A percentile compares a stretch with the other conserved stretches of the same genome.
Evolutionary conservation across 2,797 vertebrate species (phyloP).

Genomic region (Periophthalmus magnuspinnatus): DNA sequence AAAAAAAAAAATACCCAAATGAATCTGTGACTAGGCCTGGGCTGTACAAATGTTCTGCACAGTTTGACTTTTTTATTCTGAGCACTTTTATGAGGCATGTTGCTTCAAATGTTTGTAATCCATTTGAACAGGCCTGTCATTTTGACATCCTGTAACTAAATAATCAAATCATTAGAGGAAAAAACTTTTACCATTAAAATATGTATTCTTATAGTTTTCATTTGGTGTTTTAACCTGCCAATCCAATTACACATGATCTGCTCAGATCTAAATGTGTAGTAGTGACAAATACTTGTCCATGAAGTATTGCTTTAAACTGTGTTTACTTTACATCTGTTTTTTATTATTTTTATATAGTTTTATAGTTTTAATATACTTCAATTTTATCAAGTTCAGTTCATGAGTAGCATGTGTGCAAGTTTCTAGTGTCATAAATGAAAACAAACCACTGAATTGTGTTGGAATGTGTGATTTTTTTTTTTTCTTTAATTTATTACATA

Average conservation of each 20-base stretch:
- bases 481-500: constrained; percentile 85
- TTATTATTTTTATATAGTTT: constrained; percentile 13
- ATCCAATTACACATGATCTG: constrained; percentile 13
- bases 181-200: background rate
- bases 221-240: constrained; percentile 11
- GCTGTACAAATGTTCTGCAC: background rate
- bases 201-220: background rate
- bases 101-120: constrained; percentile 1
- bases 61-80: background rate
- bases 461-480: constrained; percentile 68
- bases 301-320: constrained; percentile 25
- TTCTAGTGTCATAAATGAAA: constrained; percentile 56
- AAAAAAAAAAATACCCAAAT: background rate
- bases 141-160: background rate
- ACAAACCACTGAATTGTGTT: constrained; percentile 66
- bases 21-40: background rate
- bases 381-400: constrained; percentile 27
- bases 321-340: constrained; percentile 24
- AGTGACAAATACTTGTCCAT: background rate
- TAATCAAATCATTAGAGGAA: background rate
- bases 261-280: background rate
- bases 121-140: background rate
- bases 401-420: constrained; percentile 75
- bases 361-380: constrained; percentile 8
- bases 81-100: constrained; percentile 8